phyloP scores from a whole-genome alignment of 1,140 invertebrate genomes.

The Danaus plexippus region DNA sequence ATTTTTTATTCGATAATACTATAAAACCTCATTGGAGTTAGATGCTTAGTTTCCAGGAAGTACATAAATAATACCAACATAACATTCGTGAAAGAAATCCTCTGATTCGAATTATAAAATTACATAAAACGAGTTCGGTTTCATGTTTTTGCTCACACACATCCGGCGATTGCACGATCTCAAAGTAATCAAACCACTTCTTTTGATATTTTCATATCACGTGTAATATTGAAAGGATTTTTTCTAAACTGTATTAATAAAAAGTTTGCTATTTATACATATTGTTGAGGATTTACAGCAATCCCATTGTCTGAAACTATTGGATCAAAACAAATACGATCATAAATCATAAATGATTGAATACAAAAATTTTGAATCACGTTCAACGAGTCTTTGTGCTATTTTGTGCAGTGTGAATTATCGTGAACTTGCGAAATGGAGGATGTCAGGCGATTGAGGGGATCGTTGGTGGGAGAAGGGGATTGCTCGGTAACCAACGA shows the following conservation, averaged over 20 bases:
- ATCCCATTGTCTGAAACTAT: too few species aligned
- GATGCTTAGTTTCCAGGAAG: conserved; percentile 17
- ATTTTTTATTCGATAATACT: conserved; percentile 12
- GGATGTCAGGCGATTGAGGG: conserved; percentile 16
- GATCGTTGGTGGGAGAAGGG: conserved; percentile 20
- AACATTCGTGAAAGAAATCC: conserved; percentile 21
- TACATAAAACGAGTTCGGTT: conserved; percentile 33
- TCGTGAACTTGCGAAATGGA: conserved; percentile 44
- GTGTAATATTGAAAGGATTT: conserved; percentile 16
- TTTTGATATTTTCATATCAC: conserved; percentile 22
- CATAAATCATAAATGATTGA: too few species aligned
- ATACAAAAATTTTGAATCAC: too few species aligned
- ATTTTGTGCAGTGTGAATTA: conserved; percentile 45
- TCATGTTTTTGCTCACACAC: conserved; percentile 38
- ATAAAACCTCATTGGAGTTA: conserved; percentile 13
- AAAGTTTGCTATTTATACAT: not conserved
- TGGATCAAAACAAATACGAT: too few species aligned
- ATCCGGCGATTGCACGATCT: conserved; percentile 31
- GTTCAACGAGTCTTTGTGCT: conserved; percentile 19
- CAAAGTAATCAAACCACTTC: conserved; percentile 21
- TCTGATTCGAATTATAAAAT: conserved; percentile 39
- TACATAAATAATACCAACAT: conserved; percentile 19
- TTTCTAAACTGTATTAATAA: conserved; percentile 10
- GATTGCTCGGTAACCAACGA: conserved; percentile 55
- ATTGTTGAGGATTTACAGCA: too few species aligned